phyloP scores from a whole-genome alignment of 2,797 vertebrate genomes.

The Gallinago stenura region DNA sequence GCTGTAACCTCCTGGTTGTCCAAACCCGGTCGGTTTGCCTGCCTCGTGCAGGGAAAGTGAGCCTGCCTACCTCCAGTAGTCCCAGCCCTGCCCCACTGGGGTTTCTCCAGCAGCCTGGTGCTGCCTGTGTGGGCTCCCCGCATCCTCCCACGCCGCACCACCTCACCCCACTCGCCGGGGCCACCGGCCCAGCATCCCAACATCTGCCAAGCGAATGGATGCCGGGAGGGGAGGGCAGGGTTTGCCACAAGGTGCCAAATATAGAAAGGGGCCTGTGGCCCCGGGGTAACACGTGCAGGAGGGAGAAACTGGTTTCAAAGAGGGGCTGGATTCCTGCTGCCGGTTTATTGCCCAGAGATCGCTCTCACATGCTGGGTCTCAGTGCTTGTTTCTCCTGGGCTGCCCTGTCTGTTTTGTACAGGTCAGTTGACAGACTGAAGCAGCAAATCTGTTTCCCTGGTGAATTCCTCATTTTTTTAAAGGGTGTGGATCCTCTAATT shows the following conservation, averaged over 20 bases:
- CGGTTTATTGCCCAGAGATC: neutral
- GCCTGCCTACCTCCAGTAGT: neutral
- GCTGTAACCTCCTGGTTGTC: neutral
- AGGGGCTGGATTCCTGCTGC: neutral
- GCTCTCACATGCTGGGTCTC: neutral
- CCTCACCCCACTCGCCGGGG: accelerated
- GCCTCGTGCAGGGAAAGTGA: neutral
- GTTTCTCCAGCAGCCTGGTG: neutral
- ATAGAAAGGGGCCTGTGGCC: neutral
- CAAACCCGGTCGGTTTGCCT: accelerated
- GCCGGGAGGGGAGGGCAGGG: neutral
- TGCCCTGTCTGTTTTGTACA: neutral
- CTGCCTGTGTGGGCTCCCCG: neutral
- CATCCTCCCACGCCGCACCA: neutral
- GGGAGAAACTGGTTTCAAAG: neutral
- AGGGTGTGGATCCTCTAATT: neutral
- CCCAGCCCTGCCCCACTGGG: neutral
- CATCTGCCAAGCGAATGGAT: neutral
- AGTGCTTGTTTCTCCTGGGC: neutral
- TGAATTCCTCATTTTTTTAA: neutral
- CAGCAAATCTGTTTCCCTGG: neutral
- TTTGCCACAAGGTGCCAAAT: neutral
- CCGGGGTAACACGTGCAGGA: neutral
- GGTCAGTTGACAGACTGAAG: neutral
- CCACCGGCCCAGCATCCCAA: neutral